Evolutionary conservation across 1,140 invertebrate genomes (phyloP).

Genomic region (Geopemphigus sp.): DNA sequence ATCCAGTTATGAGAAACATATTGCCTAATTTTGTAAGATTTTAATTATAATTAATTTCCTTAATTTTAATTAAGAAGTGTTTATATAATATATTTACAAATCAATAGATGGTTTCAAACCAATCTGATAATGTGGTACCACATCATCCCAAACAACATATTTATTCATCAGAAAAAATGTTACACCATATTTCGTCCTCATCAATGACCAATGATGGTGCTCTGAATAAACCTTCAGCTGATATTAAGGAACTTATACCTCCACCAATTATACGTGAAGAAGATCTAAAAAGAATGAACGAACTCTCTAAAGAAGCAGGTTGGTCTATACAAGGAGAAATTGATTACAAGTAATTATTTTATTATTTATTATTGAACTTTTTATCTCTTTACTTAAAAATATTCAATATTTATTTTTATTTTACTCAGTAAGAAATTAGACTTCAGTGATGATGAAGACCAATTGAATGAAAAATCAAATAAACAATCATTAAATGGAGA

Average conservation of each 20-base stretch:
- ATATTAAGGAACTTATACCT: slow-evolving; percentile 55
- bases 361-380: not conserved
- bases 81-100: slow-evolving; percentile 4
- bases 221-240: slow-evolving; percentile 17
- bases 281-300: slow-evolving; percentile 86
- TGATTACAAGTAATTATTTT: slow-evolving; percentile 76
- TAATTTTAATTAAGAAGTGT: not conserved
- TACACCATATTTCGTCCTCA: slow-evolving; percentile 35
- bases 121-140: slow-evolving; percentile 30
- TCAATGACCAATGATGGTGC: not conserved
- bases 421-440: slow-evolving; percentile 78
- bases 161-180: slow-evolving; percentile 31
- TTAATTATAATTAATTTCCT: not conserved
- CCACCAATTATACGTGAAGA: slow-evolving; percentile 89
- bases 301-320: slow-evolving; percentile 82
- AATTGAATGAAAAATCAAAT: slow-evolving; percentile 53
- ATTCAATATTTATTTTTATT: slow-evolving; percentile 51
- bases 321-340: slow-evolving; percentile 91
- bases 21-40: slow-evolving; percentile 46
- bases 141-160: slow-evolving; percentile 33
- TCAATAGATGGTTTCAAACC: slow-evolving; percentile 41
- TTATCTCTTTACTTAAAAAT: not conserved
- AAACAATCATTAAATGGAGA: slow-evolving; percentile 40
- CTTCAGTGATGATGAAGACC: slow-evolving; percentile 87
- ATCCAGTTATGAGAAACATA: slow-evolving; percentile 46